Base-by-base conservation (phyloP, 2,113 vertebrate genomes). In the Zosterops hypoxanthus region DNA sequence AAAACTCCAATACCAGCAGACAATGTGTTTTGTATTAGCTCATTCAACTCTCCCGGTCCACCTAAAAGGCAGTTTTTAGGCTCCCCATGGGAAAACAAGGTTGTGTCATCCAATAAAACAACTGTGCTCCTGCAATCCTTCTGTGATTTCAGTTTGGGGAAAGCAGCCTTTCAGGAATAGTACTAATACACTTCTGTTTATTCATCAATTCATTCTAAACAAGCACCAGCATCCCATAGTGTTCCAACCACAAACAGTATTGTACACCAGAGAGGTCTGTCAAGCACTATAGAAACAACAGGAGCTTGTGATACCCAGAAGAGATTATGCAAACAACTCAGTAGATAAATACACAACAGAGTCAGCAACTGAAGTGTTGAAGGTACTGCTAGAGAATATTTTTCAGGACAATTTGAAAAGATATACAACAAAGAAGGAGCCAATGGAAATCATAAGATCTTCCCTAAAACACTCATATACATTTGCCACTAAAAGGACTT, bases 1-100 rank as follows among this genome's bases (percentile, higher is more conserved):
- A 96, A 97, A 96, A 96, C 93, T 89, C 94, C 97, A 92, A 61
- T 94, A 96, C 89, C 94, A 97, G 96, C 95, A 96, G 96, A 97
- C 96, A 97, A 95, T 78, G 91, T 82, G 88, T 92, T 97, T 93
- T 34, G 4, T 95, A 97, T 97, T 90, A 97, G 96, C 95, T 96
- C 96, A 97, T 95, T 98, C 97, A 96, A 82, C 90, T 68, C 81
- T 97, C 89, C 70, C 36, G 5, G 77, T 86, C 91, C 80, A 90
- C 78, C 88, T 92, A 91, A 95, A 95, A 97, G 91, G 90, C 94
- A 82, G 96, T 80, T 95, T 97, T 97, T 79, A 96, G 95, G 76
- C 88, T 95, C 93, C 96, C 91, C 80, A 12, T 34, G 91, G 93
- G 94, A 92, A 53, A 87, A 69, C 42, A 88, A 94, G 47, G 83